Conservation (phyloP, 2,797 vertebrate species). For the Allobates femoralis region DNA sequence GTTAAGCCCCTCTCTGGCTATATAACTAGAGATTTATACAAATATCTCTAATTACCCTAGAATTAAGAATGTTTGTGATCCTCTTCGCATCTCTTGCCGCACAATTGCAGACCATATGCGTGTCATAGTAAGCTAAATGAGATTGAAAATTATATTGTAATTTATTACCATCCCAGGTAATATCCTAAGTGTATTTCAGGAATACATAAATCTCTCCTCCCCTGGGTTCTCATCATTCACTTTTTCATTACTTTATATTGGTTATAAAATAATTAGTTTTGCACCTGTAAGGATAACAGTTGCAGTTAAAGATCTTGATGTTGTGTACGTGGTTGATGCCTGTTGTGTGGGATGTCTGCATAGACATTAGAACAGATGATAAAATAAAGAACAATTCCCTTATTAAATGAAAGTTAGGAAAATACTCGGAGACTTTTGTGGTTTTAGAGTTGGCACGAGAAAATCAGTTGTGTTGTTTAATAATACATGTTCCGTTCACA, state of each 20-base stretch:
- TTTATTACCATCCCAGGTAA: slow-evolving; percentile 28
- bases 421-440: neutral
- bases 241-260: slow-evolving; percentile 32
- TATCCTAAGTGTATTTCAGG: slow-evolving; percentile 34
- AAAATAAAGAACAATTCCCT: slow-evolving; percentile 21
- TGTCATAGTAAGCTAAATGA: slow-evolving; percentile 20
- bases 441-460: slow-evolving; percentile 3
- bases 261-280: slow-evolving; percentile 30
- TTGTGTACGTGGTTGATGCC: neutral
- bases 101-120: slow-evolving; percentile 8
- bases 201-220: slow-evolving; percentile 23
- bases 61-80: slow-evolving; percentile 5
- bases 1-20: too few species aligned
- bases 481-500: slow-evolving; percentile 33
- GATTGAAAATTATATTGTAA: slow-evolving; percentile 22
- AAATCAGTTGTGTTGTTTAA: slow-evolving; percentile 22
- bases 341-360: neutral
- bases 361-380: slow-evolving; percentile 19
- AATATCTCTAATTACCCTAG: slow-evolving; percentile 1
- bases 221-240: slow-evolving; percentile 22
- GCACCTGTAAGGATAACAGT: slow-evolving; percentile 25
- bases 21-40: neutral
- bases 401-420: slow-evolving; percentile 8
- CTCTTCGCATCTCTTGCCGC: neutral
- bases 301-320: neutral